Evolutionary conservation across 1,140 invertebrate genomes (phyloP).

Genomic region (Oncopodura yosiiana): DNA sequence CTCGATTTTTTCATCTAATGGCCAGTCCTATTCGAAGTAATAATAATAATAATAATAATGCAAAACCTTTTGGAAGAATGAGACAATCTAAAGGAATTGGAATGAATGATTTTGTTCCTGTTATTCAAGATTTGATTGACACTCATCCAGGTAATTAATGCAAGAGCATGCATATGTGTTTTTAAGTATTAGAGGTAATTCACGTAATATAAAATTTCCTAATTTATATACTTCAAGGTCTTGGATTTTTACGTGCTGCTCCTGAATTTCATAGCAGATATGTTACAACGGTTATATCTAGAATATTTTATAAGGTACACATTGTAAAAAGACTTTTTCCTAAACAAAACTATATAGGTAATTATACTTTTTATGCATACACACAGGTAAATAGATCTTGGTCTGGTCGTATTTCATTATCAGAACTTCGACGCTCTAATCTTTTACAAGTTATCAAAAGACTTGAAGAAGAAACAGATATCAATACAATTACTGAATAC

Average conservation of each 20-base stretch:
- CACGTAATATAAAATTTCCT: slow-evolving; percentile 39
- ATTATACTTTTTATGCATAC: background rate
- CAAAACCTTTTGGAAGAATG: background rate
- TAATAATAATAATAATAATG: slow-evolving; percentile 16
- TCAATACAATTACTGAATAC: slow-evolving; percentile 33
- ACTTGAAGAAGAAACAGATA: slow-evolving; percentile 48
- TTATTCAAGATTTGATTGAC: slow-evolving; percentile 96
- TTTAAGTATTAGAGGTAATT: background rate
- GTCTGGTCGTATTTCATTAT: slow-evolving; percentile 81
- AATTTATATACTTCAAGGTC: slow-evolving; percentile 41
- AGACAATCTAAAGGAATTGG: background rate
- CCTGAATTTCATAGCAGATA: slow-evolving; percentile 87
- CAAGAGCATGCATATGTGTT: no score
- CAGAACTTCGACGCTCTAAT: slow-evolving; percentile 85
- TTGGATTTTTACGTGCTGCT: slow-evolving; percentile 92
- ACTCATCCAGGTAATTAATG: slow-evolving; percentile 95
- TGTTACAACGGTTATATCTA: slow-evolving; percentile 62
- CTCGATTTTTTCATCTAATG: slow-evolving; percentile 78
- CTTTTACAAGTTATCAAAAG: slow-evolving; percentile 64
- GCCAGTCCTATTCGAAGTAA: slow-evolving; percentile 12
- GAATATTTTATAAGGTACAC: slow-evolving; percentile 73
- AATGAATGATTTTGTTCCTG: slow-evolving; percentile 67
- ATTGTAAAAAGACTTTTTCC: background rate
- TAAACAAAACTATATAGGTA: background rate
- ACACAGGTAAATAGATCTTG: slow-evolving; percentile 81